Base-by-base conservation (phyloP, 2,888 invertebrate genomes). In the Trisateles emortualis region DNA sequence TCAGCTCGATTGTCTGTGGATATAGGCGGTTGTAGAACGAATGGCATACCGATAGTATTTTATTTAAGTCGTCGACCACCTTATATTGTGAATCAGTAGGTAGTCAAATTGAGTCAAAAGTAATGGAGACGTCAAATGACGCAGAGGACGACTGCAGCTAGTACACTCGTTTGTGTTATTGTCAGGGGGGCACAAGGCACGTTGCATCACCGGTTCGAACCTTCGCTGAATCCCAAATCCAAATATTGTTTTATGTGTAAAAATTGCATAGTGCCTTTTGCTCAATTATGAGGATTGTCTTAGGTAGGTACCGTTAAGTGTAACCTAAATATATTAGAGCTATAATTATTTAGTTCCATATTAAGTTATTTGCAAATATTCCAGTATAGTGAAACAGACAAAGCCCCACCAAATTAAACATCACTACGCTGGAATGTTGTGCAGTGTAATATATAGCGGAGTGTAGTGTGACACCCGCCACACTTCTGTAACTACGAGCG, bases 221-320 rank as follows among this genome's bases (percentile, higher is more conserved):
- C 57, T 71, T 81, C 81, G 79, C 79, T 79, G 78, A 84, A 84
- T 83, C 77, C 74, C 64, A 76, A 78, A 82, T 82, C 76, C 76
- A 83, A 82, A 85, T 83, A 84, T 84, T 78, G 77, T 71, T 83
- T 81, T 83, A 79, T 81, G 79, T 85, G 83, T 81, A 82, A 77
- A 79, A 77, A 82, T 84, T 89, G 88, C 89, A 89, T 86, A 87
- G 90, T 90, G 90, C 90, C 88, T 90, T 90, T 88, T 86, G 90
- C 89, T 91, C 88, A 87, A 84, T 86, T 84, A 84, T 80, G 78
- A 81, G 83, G 81, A 84, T 72, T 76, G 76, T 77, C 79, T 74
- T 81, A 83, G 76, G 76, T 78, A 76, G 65, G 72, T 83, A 84
- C 77, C 76, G 74, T 76, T 84, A 79, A 76, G 80, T 71, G 71